Evolutionary conservation across 2,113 vertebrate species (phyloP).

Genomic region (Leptodactylus fuscus): DNA sequence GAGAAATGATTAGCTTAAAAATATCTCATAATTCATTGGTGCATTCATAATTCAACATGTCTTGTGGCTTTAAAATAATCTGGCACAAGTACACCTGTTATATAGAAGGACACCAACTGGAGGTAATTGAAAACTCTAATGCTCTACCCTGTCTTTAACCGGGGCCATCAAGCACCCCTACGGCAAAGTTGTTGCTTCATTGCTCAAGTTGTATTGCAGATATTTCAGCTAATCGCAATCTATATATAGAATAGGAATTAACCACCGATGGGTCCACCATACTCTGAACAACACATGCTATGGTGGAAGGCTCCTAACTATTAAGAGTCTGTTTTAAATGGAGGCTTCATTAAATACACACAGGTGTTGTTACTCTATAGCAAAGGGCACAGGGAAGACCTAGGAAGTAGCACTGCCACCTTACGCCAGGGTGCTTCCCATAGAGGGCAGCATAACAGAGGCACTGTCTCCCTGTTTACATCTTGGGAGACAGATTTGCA

Average conservation of each 20-base stretch:
- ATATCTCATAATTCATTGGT: neutral
- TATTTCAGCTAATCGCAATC: slow-evolving; percentile 13
- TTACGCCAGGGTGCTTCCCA: too few species aligned
- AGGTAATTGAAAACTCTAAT: neutral
- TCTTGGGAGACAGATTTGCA: too few species aligned
- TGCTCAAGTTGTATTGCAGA: neutral
- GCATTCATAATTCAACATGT: slow-evolving; percentile 27
- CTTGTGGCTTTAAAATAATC: neutral
- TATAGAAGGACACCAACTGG: slow-evolving; percentile 16
- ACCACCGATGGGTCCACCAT: neutral
- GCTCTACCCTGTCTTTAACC: neutral
- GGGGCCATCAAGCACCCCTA: neutral
- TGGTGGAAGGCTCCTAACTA: too few species aligned
- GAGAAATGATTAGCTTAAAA: slow-evolving; percentile 24
- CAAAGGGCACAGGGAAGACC: too few species aligned
- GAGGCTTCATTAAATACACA: too few species aligned
- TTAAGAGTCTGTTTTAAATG: too few species aligned
- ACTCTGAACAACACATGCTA: too few species aligned
- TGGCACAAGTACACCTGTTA: slow-evolving; percentile 18
- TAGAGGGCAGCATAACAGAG: too few species aligned
- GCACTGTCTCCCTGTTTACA: too few species aligned
- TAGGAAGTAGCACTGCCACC: too few species aligned
- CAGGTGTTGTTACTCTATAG: too few species aligned
- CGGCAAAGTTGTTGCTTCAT: neutral
- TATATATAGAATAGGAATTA: neutral